Base-by-base conservation (phyloP, 1,140 invertebrate genomes). In the Parapsyche elsis region DNA sequence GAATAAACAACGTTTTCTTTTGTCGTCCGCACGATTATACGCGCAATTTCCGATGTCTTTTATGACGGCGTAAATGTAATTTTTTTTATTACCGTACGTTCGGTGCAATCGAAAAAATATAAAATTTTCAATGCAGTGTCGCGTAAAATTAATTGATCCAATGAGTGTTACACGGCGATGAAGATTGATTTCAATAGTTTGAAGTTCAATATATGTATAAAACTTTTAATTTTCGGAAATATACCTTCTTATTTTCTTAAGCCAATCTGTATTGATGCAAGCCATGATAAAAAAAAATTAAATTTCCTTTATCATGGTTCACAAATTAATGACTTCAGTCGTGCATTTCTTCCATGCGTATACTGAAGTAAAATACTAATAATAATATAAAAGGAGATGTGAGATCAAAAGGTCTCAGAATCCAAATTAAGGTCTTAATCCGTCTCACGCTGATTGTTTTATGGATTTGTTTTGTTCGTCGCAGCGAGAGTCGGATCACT, bases 381-480 rank as follows among this genome's bases (percentile, higher is more conserved):
- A 38, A 38, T 38, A 38, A 53, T 53, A 53, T 53, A 53, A 53
- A 14, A 53, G 16, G 16, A 53, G 49, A 53, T 53, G 49, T 12
- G 49, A 53, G 49, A 53, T 53, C 49, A 53, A 53, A 77, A 77
- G 45, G 73, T 46, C 73, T 64, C 57, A 45, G 59, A 77, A 64
- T 44, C 75, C 26, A 64, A 77, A 77, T 77, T 77, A 67, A 77
- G 26, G 30, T 45, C 53, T 71, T 71, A 53, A 78, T 71, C 21
- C 57, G 73, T 49, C 80, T 53, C 80, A 80, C 82, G 82, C 82
- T 79, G 82, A 81, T 81, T 83, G 77, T 80, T 83, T 83, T 83
- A 80, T 80, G 80, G 80, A 81, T 81, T 83, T 83, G 80, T 83
- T 83, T 79, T 83, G 38, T 71, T 80, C 71, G 44, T 61, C 59